phyloP scores from a whole-genome alignment of 2,113 vertebrate species.

The Alexandromys fortis region DNA sequence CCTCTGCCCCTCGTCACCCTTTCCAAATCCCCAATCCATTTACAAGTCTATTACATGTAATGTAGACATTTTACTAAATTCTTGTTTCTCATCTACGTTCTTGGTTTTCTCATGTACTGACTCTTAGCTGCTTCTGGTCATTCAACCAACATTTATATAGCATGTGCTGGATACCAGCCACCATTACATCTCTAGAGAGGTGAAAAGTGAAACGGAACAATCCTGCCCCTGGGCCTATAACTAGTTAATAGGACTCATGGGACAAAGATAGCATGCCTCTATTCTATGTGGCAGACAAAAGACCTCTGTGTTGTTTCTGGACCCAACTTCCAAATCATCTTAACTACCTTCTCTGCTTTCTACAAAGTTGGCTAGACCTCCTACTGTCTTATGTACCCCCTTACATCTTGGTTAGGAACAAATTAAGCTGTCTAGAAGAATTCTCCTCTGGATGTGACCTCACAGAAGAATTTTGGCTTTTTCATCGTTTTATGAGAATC shows the following conservation, averaged over 20 bases:
- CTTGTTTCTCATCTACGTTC: background rate
- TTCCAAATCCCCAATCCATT: background rate
- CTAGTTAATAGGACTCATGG: background rate
- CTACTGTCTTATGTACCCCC: too few relatives aligned
- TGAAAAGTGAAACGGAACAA: background rate
- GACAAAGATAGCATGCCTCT: background rate
- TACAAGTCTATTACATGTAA: background rate
- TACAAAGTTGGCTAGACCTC: background rate
- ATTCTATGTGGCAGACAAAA: background rate
- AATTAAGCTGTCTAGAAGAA: background rate
- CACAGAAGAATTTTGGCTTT: background rate
- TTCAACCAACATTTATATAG: background rate
- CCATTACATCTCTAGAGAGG: background rate
- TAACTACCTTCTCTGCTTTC: background rate
- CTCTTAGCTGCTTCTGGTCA: background rate
- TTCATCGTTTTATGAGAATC: background rate
- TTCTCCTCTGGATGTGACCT: background rate
- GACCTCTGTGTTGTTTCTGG: background rate
- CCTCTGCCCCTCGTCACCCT: background rate
- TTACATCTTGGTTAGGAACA: background rate
- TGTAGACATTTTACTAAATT: background rate
- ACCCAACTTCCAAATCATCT: background rate
- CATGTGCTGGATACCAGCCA: background rate
- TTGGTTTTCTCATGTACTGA: background rate
- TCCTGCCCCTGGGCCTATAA: background rate